A percentile compares a stretch with the other conserved stretches of the same genome.
These are phyloP conservation scores for Meloidogyne hapla DNA, from an alignment of 1,140 invertebrate species.

Conservation along the genomic window DNA sequence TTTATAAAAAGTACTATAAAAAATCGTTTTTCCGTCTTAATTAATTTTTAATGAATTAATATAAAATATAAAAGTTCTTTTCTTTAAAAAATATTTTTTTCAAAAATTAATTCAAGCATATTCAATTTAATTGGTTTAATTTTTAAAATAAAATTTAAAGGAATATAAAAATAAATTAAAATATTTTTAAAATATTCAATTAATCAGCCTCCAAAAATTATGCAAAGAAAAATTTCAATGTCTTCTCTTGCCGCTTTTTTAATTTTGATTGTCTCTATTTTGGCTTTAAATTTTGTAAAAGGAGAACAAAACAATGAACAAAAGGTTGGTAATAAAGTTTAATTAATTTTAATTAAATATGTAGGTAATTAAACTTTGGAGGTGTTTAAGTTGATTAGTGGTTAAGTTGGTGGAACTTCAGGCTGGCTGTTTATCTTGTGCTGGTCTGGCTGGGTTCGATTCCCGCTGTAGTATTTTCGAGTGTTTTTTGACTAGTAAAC, in stretches of 20 bases:
- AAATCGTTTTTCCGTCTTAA: neutral
- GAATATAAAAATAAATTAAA: neutral
- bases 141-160: neutral
- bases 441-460: neutral
- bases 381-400: neutral
- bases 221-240: neutral
- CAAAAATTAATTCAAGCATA: constrained; percentile 3
- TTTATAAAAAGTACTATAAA: neutral
- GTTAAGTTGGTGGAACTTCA: neutral
- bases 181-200: neutral
- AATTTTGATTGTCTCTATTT: neutral
- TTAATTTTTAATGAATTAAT: constrained; percentile 1
- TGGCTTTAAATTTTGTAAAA: neutral
- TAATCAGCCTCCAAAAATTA: neutral
- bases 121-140: neutral
- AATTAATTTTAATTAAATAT: neutral
- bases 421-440: neutral
- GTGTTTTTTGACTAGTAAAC: too few species aligned
- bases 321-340: neutral
- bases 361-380: too few species aligned
- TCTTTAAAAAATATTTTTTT: neutral
- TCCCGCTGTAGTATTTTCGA: neutral
- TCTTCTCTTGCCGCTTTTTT: neutral
- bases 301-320: neutral
- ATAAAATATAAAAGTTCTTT: neutral